A percentile compares a stretch with the other conserved stretches of the same genome.
phyloP scores from a whole-genome alignment of 2,113 vertebrate species.

The Brachyistius frenatus region DNA sequence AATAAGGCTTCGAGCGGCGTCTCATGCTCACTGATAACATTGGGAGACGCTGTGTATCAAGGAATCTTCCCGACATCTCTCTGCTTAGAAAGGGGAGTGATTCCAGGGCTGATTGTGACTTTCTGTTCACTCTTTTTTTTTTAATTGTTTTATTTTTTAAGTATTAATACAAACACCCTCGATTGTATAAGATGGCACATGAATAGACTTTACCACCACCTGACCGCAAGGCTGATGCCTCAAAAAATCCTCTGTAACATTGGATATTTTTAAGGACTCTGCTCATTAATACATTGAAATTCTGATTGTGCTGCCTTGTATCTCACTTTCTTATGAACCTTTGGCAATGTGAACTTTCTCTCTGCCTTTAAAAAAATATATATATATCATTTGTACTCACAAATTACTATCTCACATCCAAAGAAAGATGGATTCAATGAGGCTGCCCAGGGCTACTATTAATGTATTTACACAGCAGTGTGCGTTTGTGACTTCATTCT shows the following conservation, averaged over 20 bases:
- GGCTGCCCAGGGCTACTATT: slow-evolving; percentile 40
- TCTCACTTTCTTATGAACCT: not conserved
- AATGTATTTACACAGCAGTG: slow-evolving; percentile 57
- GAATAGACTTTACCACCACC: not conserved
- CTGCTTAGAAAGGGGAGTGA: not conserved
- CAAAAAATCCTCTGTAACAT: not conserved
- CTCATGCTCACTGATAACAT: slow-evolving; percentile 23
- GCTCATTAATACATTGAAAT: not conserved
- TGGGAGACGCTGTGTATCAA: slow-evolving; percentile 75
- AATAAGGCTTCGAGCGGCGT: not conserved
- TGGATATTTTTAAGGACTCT: not conserved
- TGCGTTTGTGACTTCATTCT: slow-evolving; percentile 45
- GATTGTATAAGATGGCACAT: not conserved
- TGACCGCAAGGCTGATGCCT: not conserved
- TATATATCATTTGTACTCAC: slow-evolving; percentile 2
- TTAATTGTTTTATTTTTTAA: not conserved
- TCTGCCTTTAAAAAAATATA: not conserved
- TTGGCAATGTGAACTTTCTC: not conserved
- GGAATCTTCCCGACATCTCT: slow-evolving; percentile 32
- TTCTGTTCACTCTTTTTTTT: not conserved
- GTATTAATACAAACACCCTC: slow-evolving; percentile 19
- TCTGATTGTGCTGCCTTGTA: not conserved
- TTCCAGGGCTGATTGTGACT: not conserved
- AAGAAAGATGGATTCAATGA: slow-evolving; percentile 35
- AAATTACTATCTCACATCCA: slow-evolving; percentile 16